phyloP scores from a whole-genome alignment of 2,113 vertebrate species.

The Bubo blakistoni region DNA sequence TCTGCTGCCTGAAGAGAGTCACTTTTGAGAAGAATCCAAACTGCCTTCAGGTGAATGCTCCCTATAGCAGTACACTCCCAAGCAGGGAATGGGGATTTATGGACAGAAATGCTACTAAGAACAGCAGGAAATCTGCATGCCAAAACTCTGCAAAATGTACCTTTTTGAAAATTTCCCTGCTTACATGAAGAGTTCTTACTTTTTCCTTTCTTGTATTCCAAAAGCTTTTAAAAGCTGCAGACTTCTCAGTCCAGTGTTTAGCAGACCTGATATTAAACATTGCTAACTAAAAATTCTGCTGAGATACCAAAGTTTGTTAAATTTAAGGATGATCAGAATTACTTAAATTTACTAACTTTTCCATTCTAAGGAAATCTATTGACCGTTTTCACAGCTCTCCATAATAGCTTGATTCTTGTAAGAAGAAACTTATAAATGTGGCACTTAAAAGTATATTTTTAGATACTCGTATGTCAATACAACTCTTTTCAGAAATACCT shows the following conservation, averaged over 20 bases:
- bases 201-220: not conserved
- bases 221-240: not conserved
- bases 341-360: not conserved
- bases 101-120: not conserved
- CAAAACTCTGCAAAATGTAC: not conserved
- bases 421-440: not conserved
- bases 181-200: not conserved
- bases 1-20: not conserved
- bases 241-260: not conserved
- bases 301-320: not conserved
- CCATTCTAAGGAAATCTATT: not conserved
- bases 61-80: not conserved
- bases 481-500: not conserved
- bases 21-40: not conserved
- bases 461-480: not conserved
- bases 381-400: not conserved
- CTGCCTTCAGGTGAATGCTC: not conserved
- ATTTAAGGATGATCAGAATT: not conserved
- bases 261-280: not conserved
- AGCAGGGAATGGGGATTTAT: not conserved
- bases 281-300: not conserved
- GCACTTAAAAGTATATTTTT: not conserved
- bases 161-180: not conserved
- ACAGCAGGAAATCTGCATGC: not conserved
- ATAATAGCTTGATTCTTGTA: not conserved